These are phyloP conservation scores for Euphydryas editha DNA, from an alignment of 2,888 invertebrate species.

Conservation along the genomic window DNA sequence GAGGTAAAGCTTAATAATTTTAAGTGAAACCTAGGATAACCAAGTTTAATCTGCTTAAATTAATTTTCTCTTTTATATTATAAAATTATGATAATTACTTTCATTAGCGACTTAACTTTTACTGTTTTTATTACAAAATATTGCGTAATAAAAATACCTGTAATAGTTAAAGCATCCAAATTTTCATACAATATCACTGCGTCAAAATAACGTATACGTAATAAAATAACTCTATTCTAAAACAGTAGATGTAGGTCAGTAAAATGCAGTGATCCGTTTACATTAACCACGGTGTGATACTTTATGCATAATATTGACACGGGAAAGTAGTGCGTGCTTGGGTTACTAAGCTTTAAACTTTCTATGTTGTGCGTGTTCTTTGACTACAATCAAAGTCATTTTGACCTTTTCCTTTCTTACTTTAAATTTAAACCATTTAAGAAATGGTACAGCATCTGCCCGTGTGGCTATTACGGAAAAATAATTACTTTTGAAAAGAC, in stretches of 20 bases:
- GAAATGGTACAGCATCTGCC: constrained; percentile 5
- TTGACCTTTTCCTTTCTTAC: constrained; percentile 47
- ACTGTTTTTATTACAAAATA: background rate
- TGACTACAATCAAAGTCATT: constrained; percentile 46
- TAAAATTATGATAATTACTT: background rate
- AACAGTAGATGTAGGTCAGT: constrained; percentile 23
- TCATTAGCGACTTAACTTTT: background rate
- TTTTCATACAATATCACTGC: no score
- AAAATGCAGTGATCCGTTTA: constrained; percentile 33
- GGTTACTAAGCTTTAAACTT: constrained; percentile 51
- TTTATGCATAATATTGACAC: constrained; percentile 43
- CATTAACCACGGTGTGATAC: constrained; percentile 35
- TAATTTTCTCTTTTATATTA: background rate
- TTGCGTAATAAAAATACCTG: background rate
- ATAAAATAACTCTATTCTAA: background rate
- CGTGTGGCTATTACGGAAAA: background rate
- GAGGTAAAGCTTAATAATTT: no score
- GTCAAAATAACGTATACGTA: background rate
- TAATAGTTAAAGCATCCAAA: background rate
- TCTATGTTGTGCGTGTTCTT: constrained; percentile 46
- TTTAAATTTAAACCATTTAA: constrained; percentile 31
- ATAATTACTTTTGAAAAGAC: background rate
- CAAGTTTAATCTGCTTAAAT: no score
- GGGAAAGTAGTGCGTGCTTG: constrained; percentile 52
- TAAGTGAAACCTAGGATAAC: no score